These are phyloP conservation scores for Pedetes capensis DNA, from an alignment of 2,113 vertebrate species.

Conservation along the genomic window DNA sequence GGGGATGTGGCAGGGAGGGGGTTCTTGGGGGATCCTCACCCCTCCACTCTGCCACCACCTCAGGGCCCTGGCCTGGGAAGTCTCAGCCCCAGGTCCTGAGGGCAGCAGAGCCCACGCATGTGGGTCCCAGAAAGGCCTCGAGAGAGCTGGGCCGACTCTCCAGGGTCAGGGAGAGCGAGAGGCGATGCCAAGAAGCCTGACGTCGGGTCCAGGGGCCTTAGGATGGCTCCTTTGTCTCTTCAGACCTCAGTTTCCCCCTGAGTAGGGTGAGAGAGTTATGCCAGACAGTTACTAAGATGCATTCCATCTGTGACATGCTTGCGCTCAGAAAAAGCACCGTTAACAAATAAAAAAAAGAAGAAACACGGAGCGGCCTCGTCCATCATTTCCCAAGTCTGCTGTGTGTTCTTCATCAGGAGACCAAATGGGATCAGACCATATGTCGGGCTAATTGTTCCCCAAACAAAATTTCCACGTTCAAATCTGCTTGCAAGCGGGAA, in stretches of 20 bases:
- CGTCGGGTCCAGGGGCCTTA: no score
- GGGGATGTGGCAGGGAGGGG: no score
- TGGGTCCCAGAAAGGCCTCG: neutral
- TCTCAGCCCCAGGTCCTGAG: neutral
- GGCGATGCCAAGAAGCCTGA: neutral
- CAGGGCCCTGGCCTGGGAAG: rapidly evolving
- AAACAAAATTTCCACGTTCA: constrained; percentile 63
- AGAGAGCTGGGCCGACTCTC: neutral
- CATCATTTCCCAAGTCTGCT: constrained; percentile 56
- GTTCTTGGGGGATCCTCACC: rapidly evolving
- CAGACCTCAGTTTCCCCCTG: neutral
- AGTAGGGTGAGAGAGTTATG: neutral
- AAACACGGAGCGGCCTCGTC: neutral
- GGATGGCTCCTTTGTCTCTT: neutral
- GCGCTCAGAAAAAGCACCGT: neutral
- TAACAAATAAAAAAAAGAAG: neutral
- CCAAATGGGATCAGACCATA: constrained; percentile 62
- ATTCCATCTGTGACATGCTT: neutral
- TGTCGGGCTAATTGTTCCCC: constrained; percentile 60
- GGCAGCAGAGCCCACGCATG: neutral
- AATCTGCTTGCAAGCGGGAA: constrained; percentile 50
- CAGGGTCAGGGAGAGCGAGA: neutral
- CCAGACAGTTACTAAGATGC: neutral
- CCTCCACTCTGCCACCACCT: neutral
- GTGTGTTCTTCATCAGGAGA: constrained; percentile 48